Base-by-base conservation (phyloP, 2,113 vertebrate species). In the Egretta garzetta region DNA sequence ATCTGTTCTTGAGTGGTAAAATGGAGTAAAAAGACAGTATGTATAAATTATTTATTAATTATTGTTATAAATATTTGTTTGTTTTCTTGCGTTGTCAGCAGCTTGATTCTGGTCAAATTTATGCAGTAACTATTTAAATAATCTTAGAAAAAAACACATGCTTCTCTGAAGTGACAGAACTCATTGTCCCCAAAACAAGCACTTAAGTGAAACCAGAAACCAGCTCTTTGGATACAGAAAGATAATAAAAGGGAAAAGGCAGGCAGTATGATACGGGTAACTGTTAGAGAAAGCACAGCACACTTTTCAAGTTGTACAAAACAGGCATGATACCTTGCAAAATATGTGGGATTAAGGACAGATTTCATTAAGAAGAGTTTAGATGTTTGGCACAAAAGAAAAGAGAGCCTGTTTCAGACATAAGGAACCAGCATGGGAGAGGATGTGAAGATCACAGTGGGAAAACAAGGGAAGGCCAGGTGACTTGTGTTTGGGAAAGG, bases 401-500 rank as follows among this genome's bases (percentile, higher is more conserved):
- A 73, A 52, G 23, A 21, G 41, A 75, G n/a, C 58, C n/a, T 87
- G 73, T 39, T 68, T 71, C 71, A 82, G 71, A 58, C 93, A 94
- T 86, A 94, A 96, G 93, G 96, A 91, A 17, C 6, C 94, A 96
- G 94, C 95, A 90, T 90, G 93, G 62, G 87, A 92, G 94, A 96
- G 95, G 88, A 96, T 95, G 14, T 66, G 1, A 32, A 80, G 62
- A 80, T 94, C 91, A 74, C 88, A 97, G 88, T 50, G 52, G 86
- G 95, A 77, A 88, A 88, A 58, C 53, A 90, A 45, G 32, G 23
- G 68, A 56, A 64, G 50, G 49, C 10, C 93, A 90, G 8, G 45
- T 90, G 79, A 72, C 30, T 66, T 49, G 39, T 33, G 41, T 28
- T 62, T 80, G 53, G 33, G 47, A 84, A 70, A 73, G 89, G 39